Conservation (phyloP, 2,888 invertebrate genomes). For the Diaprepes abbreviatus region DNA sequence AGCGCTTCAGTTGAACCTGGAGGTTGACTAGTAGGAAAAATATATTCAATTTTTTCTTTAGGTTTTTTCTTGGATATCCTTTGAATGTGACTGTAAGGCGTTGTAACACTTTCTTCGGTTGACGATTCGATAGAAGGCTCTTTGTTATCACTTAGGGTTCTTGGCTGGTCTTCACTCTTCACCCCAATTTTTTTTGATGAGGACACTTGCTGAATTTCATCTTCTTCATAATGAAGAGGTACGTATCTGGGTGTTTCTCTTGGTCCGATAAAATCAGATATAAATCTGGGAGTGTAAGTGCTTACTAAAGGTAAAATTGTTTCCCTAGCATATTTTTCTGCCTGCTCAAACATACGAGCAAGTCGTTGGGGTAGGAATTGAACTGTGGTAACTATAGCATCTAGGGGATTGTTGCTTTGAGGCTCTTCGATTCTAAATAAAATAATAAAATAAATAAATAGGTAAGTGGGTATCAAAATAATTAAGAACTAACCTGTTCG, state of each 20-base stretch:
- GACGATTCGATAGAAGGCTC: not conserved
- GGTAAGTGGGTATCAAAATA: not conserved
- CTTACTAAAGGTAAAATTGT: constrained; percentile 83
- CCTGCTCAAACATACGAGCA: constrained; percentile 84
- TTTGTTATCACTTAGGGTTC: not conserved
- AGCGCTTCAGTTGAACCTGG: not conserved
- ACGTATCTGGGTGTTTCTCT: constrained; percentile 58
- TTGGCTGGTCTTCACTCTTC: constrained; percentile 24
- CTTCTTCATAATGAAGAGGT: constrained; percentile 63
- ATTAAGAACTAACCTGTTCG: constrained; percentile 17
- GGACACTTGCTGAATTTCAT: constrained; percentile 22
- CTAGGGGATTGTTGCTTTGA: constrained; percentile 57
- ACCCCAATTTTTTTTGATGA: constrained; percentile 9
- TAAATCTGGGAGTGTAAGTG: constrained; percentile 79
- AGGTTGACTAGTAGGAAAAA: constrained; percentile 43
- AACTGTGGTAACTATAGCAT: constrained; percentile 72
- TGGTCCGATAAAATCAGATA: constrained; percentile 65
- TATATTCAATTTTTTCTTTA: constrained; percentile 49
- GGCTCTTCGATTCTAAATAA: constrained; percentile 22
- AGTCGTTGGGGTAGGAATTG: constrained; percentile 85
- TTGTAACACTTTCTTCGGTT: constrained; percentile 41
- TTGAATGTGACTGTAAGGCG: constrained; percentile 63
- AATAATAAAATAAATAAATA: not conserved
- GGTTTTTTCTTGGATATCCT: constrained; percentile 60
- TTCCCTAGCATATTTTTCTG: constrained; percentile 85